Percentiles rank a stretch among this genome's conserved stretches.
Evolutionary conservation across 2,888 invertebrate genomes (phyloP).

Genomic region (Amiota minor): DNA sequence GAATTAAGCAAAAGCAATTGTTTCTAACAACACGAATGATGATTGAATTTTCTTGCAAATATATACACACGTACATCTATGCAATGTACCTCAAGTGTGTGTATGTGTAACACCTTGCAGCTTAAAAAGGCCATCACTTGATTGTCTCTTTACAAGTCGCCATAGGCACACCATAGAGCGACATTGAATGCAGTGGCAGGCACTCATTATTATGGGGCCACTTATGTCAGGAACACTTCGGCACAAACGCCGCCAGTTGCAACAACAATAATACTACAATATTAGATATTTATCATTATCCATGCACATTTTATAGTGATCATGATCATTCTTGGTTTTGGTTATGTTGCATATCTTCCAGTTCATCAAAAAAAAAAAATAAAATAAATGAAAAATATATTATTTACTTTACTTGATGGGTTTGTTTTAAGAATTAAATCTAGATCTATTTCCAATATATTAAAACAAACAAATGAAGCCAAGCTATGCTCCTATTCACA

Average conservation of each 20-base stretch:
- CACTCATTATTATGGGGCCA: neutral
- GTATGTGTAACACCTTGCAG: slow-evolving; percentile 52
- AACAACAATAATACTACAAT: neutral
- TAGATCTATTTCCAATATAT: too few species aligned
- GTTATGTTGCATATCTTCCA: neutral
- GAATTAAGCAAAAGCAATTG: slow-evolving; percentile 65
- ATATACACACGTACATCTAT: slow-evolving; percentile 1
- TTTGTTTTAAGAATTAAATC: neutral
- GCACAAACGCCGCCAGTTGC: neutral
- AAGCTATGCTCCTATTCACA: too few species aligned
- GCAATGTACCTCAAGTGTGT: neutral
- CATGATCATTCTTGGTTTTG: neutral
- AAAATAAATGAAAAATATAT: slow-evolving; percentile 29
- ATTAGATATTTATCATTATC: neutral
- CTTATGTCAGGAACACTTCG: neutral
- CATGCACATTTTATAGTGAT: neutral
- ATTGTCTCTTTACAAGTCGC: too few species aligned
- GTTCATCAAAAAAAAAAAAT: slow-evolving; percentile 33
- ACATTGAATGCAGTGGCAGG: neutral
- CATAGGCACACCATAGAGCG: too few species aligned
- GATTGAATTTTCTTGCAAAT: slow-evolving; percentile 41
- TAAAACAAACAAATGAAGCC: too few species aligned
- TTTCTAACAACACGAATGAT: slow-evolving; percentile 45
- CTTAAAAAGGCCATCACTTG: neutral
- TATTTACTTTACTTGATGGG: neutral